Evolutionary conservation across 2,113 vertebrate species (phyloP).

Genomic region (Rhinopomastus cyanomelas): DNA sequence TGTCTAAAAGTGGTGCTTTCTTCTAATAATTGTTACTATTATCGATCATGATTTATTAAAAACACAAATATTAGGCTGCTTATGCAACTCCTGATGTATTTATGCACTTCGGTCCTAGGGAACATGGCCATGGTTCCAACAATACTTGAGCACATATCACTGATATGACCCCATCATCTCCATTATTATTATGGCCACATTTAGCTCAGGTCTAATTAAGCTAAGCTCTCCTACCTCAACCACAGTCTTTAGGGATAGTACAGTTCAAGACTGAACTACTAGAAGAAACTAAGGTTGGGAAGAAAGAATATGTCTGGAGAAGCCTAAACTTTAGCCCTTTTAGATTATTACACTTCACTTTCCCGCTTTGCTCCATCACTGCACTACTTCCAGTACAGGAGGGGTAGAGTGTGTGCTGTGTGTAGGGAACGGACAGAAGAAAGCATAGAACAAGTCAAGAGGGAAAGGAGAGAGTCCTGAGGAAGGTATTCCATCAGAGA

Average conservation of each 20-base stretch:
- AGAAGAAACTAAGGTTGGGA: background rate
- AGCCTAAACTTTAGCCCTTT: background rate
- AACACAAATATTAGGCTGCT: background rate
- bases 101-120: background rate
- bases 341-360: background rate
- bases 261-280: background rate
- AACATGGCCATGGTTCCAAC: background rate
- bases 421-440: background rate
- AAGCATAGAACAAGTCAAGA: background rate
- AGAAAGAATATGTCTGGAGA: background rate
- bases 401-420: no score
- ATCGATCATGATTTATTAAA: background rate
- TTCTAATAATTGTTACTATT: constrained; percentile 13
- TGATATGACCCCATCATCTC: background rate
- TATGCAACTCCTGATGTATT: background rate
- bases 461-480: background rate
- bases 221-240: background rate
- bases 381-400: background rate
- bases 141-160: background rate
- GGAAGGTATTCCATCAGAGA: constrained; percentile 23
- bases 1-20: background rate
- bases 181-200: background rate
- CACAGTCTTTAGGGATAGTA: background rate
- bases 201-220: background rate
- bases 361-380: constrained; percentile 5